Evolutionary conservation across 2,888 invertebrate genomes (phyloP).

Genomic region (Lottia gigantea): DNA sequence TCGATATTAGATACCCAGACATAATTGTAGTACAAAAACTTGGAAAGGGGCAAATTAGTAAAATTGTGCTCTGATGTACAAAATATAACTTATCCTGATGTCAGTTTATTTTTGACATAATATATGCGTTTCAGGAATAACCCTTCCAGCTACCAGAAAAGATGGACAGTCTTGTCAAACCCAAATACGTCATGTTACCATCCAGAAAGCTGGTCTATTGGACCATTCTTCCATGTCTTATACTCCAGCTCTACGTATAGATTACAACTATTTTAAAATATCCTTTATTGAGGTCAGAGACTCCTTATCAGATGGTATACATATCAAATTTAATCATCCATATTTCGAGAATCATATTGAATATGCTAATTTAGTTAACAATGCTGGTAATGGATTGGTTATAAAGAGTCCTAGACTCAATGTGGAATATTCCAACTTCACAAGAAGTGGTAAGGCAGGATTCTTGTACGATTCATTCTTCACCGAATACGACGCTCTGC

Average conservation of each 20-base stretch:
- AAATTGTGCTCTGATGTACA: too few species aligned
- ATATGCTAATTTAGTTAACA: conserved; percentile 72
- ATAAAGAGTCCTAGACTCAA: conserved; percentile 80
- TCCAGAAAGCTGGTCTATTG: conserved; percentile 81
- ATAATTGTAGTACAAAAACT: too few species aligned
- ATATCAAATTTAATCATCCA: conserved; percentile 93
- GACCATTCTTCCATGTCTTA: conserved; percentile 86
- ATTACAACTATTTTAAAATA: conserved; percentile 72
- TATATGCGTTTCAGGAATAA: conserved; percentile 42
- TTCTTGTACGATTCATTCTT: conserved; percentile 92
- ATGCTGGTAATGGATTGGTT: conserved; percentile 82
- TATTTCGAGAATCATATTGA: conserved; percentile 81
- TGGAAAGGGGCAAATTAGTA: too few species aligned
- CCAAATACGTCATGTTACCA: conserved; percentile 48
- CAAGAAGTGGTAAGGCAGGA: conserved; percentile 87
- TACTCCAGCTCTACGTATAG: conserved; percentile 71
- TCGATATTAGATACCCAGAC: too few species aligned
- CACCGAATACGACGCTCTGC: conserved; percentile 69
- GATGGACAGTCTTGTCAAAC: conserved; percentile 39
- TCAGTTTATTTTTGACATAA: not conserved
- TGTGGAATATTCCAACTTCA: conserved; percentile 77
- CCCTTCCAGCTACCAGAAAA: conserved; percentile 52
- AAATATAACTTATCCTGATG: not conserved
- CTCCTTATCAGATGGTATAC: conserved; percentile 92
- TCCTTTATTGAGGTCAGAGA: conserved; percentile 76